A percentile compares a stretch with the other conserved stretches of the same genome.
Conservation (phyloP, 2,888 invertebrate species). For the Palloptera scutellata region DNA sequence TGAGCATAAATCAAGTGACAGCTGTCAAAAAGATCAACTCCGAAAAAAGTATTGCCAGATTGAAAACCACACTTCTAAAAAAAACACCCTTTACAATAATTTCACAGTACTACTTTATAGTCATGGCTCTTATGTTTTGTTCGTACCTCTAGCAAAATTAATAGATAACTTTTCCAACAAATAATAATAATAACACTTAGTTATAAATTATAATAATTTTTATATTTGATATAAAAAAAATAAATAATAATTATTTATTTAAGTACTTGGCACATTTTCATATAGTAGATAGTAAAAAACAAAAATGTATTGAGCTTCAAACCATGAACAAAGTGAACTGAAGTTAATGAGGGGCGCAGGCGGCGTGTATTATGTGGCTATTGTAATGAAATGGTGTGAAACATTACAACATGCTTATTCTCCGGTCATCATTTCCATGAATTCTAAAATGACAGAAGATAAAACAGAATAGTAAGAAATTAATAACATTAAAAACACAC, state of each 20-base stretch:
- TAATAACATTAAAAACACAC: slow-evolving; percentile 9
- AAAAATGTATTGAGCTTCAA: slow-evolving; percentile 8
- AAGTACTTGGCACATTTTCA: slow-evolving; percentile 3
- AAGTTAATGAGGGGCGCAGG: too few species aligned
- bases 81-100: too few species aligned
- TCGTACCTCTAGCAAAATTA: too few species aligned
- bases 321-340: slow-evolving; percentile 2
- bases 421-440: slow-evolving; percentile 97
- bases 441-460: slow-evolving; percentile 74
- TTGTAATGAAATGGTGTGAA: slow-evolving; percentile 16
- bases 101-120: too few species aligned
- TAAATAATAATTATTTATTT: slow-evolving; percentile 11
- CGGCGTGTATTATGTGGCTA: slow-evolving; percentile 3
- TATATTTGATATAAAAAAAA: slow-evolving; percentile 12
- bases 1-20: too few species aligned
- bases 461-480: slow-evolving; percentile 39
- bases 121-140: too few species aligned
- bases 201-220: too few species aligned
- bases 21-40: too few species aligned
- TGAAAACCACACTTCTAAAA: too few species aligned
- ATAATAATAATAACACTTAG: too few species aligned
- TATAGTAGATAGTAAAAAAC: background rate
- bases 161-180: too few species aligned
- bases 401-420: slow-evolving; percentile 69
- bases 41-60: too few species aligned